Evolutionary conservation across 2,888 invertebrate species (phyloP).

Genomic region (Blastobasis adustella): DNA sequence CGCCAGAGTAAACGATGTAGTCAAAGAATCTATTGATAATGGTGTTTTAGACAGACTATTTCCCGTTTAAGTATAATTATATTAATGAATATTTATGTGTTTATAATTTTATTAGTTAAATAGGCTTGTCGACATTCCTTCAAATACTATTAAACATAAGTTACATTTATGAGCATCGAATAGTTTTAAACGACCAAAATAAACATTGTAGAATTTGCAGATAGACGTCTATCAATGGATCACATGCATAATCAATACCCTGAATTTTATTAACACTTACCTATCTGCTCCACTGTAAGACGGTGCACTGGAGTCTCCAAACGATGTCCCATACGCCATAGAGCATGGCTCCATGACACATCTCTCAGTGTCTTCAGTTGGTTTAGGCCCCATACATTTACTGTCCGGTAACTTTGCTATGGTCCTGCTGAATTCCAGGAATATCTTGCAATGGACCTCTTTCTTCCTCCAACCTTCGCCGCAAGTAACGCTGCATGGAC

Average conservation of each 20-base stretch:
- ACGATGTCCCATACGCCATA: constrained; percentile 75
- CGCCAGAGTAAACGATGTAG: constrained; percentile 47
- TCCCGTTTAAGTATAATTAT: no score
- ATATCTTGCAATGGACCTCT: constrained; percentile 95
- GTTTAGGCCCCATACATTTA: constrained; percentile 91
- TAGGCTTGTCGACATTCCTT: no score
- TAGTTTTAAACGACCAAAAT: constrained; percentile 10
- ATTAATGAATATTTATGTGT: no score
- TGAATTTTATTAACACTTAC: constrained; percentile 25
- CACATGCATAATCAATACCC: no score
- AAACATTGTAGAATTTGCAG: constrained; percentile 7
- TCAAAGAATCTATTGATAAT: constrained; percentile 39
- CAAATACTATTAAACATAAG: no score
- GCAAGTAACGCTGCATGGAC: constrained; percentile 92
- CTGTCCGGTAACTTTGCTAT: constrained; percentile 91
- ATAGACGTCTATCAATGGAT: no score
- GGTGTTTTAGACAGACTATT: constrained; percentile 40
- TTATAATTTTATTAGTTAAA: no score
- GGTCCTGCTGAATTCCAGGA: constrained; percentile 92
- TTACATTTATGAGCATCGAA: no score
- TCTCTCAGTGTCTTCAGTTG: constrained; percentile 85
- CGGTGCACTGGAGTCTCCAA: constrained; percentile 63
- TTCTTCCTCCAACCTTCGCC: constrained; percentile 92
- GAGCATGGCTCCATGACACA: constrained; percentile 88
- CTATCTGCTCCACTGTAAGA: constrained; percentile 54